These are phyloP conservation scores for Corynorhinus townsendii DNA, from an alignment of 2,113 vertebrate genomes.

Conservation along the genomic window DNA sequence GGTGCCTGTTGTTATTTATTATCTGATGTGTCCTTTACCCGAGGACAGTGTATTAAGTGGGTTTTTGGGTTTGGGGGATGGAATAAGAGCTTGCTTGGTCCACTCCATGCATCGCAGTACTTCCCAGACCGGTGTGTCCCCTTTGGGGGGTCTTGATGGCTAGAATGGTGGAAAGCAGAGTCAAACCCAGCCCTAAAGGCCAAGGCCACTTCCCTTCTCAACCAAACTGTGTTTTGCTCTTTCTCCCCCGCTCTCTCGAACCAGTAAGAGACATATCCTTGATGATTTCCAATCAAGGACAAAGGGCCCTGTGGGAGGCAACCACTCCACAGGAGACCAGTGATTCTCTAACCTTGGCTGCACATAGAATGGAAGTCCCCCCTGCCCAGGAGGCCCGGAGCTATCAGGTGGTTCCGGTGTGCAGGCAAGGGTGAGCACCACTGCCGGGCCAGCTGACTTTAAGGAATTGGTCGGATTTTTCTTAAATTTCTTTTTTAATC, in stretches of 20 bases:
- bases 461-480: background rate
- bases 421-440: background rate
- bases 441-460: background rate
- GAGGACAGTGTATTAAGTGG: conserved; percentile 73
- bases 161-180: too few species aligned
- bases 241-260: too few species aligned
- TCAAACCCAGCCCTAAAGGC: too few species aligned
- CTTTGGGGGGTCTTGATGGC: fast-evolving
- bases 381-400: background rate
- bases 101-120: conserved; percentile 81
- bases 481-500: background rate
- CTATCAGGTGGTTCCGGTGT: background rate
- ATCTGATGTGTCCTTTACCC: conserved; percentile 81
- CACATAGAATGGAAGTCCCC: background rate
- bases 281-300: too few species aligned
- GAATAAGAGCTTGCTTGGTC: conserved; percentile 78
- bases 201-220: too few species aligned
- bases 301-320: too few species aligned
- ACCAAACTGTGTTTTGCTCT: too few species aligned
- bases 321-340: too few species aligned
- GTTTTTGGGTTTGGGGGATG: conserved; percentile 63
- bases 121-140: conserved; percentile 69
- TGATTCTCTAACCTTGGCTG: background rate
- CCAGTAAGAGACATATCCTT: too few species aligned
- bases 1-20: conserved; percentile 82